Evolutionary conservation across 2,888 invertebrate species (phyloP).

Genomic region (Phengaris arion): DNA sequence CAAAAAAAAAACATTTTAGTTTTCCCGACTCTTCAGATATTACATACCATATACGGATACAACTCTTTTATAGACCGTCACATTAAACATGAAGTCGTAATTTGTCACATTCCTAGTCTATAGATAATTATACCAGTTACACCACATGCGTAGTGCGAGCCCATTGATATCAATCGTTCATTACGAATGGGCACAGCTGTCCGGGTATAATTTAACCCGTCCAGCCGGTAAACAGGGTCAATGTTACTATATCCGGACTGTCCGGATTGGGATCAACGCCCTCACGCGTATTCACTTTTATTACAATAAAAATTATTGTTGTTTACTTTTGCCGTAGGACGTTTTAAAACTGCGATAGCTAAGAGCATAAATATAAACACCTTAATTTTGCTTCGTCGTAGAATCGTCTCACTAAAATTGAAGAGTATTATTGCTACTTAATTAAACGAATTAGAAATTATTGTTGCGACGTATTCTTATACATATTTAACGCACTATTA

Average conservation of each 20-base stretch:
- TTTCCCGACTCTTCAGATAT: no score
- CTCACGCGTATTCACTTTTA: slow-evolving; percentile 15
- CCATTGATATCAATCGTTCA: slow-evolving; percentile 11
- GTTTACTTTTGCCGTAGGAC: background rate
- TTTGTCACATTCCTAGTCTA: no score
- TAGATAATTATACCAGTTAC: no score
- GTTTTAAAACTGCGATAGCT: background rate
- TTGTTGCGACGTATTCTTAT: no score
- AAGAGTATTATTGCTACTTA: no score
- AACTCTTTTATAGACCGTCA: background rate
- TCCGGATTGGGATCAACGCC: slow-evolving; percentile 8
- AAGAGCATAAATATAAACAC: background rate
- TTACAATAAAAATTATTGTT: slow-evolving; percentile 4
- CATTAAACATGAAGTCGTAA: background rate
- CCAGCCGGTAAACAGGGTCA: slow-evolving; percentile 29
- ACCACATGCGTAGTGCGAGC: background rate
- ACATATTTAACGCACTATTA: no score
- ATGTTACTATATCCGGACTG: slow-evolving; percentile 30
- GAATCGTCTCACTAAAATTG: no score
- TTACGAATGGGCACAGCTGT: slow-evolving; percentile 3
- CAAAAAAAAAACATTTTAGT: no score
- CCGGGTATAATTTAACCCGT: slow-evolving; percentile 30
- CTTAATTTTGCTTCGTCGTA: no score
- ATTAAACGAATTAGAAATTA: no score
- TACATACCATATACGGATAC: no score